Conservation (phyloP, 2,113 vertebrate species). For the Scopus umbretta region DNA sequence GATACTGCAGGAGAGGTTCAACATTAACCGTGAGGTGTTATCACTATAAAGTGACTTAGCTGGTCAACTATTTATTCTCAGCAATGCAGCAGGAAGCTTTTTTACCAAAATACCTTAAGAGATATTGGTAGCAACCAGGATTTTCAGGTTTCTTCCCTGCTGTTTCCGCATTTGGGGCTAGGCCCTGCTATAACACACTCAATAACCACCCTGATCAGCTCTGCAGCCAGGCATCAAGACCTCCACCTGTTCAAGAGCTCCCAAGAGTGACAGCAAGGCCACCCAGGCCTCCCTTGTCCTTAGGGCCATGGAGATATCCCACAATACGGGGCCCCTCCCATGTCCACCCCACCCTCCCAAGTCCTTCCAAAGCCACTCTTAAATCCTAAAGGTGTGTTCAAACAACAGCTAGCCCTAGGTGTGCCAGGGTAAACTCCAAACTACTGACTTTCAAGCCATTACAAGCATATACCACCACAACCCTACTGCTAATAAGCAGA, state of each 20-base stretch:
- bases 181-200: not conserved
- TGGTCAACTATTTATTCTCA: too few relatives aligned
- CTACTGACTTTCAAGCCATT: not conserved
- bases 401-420: not conserved
- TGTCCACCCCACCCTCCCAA: not conserved
- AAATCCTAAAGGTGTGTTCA: not conserved
- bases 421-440: not conserved
- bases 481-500: not conserved
- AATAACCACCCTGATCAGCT: not conserved
- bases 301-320: not conserved
- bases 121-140: not conserved
- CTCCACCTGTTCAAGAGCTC: not conserved
- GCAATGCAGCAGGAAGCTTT: not conserved
- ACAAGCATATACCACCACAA: not conserved
- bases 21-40: rapidly evolving
- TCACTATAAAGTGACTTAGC: rapidly evolving
- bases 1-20: not conserved
- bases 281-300: not conserved
- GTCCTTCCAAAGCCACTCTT: not conserved
- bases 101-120: not conserved
- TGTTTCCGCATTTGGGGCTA: not conserved
- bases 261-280: rapidly evolving
- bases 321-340: rapidly evolving
- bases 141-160: not conserved
- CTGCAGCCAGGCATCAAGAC: not conserved